phyloP scores from a whole-genome alignment of 2,797 vertebrate genomes.

The Hypotaenidia okinawae region DNA sequence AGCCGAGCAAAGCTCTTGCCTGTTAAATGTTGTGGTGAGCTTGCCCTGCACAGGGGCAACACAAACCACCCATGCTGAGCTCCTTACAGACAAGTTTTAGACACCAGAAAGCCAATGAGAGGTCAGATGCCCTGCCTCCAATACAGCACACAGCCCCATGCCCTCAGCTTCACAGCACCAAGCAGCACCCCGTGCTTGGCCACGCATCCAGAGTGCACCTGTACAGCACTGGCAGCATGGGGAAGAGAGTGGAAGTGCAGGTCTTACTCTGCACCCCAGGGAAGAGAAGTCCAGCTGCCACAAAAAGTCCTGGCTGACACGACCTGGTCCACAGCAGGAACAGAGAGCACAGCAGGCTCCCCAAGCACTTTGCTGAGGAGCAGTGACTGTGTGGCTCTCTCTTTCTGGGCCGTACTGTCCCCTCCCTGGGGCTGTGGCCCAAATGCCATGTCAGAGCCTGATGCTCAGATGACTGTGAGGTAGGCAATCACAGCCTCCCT shows the following conservation, averaged over 20 bases:
- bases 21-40: not conserved
- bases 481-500: not conserved
- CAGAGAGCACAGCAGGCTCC: not conserved
- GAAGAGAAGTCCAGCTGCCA: not conserved
- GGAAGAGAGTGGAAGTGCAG: not conserved
- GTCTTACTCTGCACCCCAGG: not conserved
- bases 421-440: not conserved
- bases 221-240: fast-evolving
- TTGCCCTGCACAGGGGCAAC: fast-evolving
- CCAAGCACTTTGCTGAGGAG: not conserved
- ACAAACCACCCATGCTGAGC: not conserved
- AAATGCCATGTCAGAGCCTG: not conserved
- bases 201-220: not conserved
- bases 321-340: not conserved
- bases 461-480: not conserved
- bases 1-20: not conserved
- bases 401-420: not conserved
- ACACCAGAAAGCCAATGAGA: too few relatives aligned
- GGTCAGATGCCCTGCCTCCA: too few relatives aligned
- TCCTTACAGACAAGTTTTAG: not conserved
- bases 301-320: not conserved
- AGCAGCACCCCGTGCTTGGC: not conserved
- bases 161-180: too few relatives aligned
- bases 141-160: too few relatives aligned
- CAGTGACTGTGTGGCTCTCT: not conserved